These are phyloP conservation scores for Ailuropoda melanoleuca DNA, from an alignment of 2,113 vertebrate species.

Conservation along the genomic window DNA sequence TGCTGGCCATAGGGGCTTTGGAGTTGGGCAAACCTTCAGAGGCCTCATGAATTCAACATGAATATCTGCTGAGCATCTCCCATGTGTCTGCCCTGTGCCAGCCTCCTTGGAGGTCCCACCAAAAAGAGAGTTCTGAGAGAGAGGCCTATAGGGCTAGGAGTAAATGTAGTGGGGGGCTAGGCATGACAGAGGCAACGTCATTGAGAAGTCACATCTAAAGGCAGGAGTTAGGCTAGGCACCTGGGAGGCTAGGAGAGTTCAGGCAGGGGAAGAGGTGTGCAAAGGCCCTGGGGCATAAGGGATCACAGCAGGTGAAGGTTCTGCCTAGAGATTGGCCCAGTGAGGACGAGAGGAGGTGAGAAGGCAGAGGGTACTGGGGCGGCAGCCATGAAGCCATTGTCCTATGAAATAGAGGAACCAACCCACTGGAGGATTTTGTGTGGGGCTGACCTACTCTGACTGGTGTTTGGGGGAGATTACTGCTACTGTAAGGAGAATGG, in stretches of 20 bases:
- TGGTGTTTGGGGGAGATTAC: neutral
- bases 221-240: neutral
- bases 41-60: neutral
- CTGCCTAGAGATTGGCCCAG: neutral
- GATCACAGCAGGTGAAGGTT: neutral
- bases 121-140: neutral
- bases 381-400: neutral
- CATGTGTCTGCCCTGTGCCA: neutral
- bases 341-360: rapidly evolving
- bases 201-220: neutral
- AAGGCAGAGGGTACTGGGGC: neutral
- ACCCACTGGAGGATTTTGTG: neutral
- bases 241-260: neutral
- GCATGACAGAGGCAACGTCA: too few relatives aligned
- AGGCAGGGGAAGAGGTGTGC: neutral
- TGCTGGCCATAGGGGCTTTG: neutral
- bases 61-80: neutral
- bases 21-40: neutral
- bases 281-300: neutral
- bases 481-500: neutral
- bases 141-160: neutral
- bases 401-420: neutral
- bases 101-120: neutral
- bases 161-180: rapidly evolving
- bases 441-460: neutral